Evolutionary conservation across 2,888 invertebrate genomes (phyloP), one percentile per base, ranked within the genome.

Genomic region (Xestoiulus laeticollis): DNA sequence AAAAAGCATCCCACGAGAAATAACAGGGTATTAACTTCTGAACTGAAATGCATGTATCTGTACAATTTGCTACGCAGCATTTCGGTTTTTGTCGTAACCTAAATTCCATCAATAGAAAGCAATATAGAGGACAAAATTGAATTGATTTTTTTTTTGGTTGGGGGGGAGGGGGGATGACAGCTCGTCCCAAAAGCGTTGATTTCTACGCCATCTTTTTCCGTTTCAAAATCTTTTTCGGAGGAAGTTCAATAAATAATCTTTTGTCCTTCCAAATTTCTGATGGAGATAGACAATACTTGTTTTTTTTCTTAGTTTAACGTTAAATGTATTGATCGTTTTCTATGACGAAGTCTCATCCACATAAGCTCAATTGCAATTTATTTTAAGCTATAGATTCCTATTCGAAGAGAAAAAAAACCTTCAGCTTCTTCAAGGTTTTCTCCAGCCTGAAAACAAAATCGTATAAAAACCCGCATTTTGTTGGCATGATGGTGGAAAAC

Each of bases 181-280:
- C 78, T 30, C 78, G 78, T 78, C 78, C 78, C 78, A 78, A 14
- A n/a, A 78, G 30, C 78, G 30, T 68, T 22, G 53, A 22, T 68
- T 68, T 68, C 59, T 26, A 19, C 53, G 59, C 12, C 22, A 68
- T 78, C 16, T 68, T 78, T 78, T 78, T 78, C 30, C 12, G 30
- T 30, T 78, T 78, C 14, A 78, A 32, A 78, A 78, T 78, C 78
- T 16, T 78, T n/a, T 30, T 78, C 16, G 30, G 26, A 78, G 78
- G 30, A 78, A 32, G 30, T 78, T 78, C 78, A 78, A 78, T 78
- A 78, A 78, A 78, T 78, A 78, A 30, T 78, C 78, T 78, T 16
- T 78, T 32, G 30, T 78, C 78, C 14, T 26, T 78, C 78, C 30
- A 78, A 78, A 78, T 78, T 26, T 30, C 8, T 30, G 78, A 78